Base-by-base conservation (phyloP, 2,113 vertebrate species). In the Anhinga anhinga region DNA sequence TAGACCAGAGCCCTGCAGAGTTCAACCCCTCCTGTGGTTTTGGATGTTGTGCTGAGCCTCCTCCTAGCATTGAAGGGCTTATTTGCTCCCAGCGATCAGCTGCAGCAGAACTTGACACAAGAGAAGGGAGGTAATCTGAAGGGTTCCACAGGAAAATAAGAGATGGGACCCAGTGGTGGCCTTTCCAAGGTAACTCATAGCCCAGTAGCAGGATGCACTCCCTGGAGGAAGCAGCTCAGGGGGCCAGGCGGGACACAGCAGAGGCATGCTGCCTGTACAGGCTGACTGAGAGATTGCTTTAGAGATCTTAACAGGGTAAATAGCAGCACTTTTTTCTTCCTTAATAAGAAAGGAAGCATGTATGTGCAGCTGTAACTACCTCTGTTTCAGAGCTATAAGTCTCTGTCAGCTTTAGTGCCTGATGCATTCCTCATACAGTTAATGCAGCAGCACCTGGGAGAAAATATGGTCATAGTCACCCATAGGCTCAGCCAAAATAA, bases 401-500 rank as follows among this genome's bases (percentile, higher is more conserved):
- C 92, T 94, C 82, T 90, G 86, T 90, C 92, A 93, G 88, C 88
- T 84, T 86, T 72, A 44, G 76, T 86, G 69, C 65, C 30, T 58
- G 55, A 55, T 86, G 83, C 42, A 56, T 94, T 96, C 86, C 77
- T 95, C 53, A 11, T 36, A 22, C 44, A 49, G 56, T 81, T 95
- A 94, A 80, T 93, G 84, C 86, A 83, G 89, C 66, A 76, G 78
- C 76, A 85, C 86, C 89, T 94, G 66, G 81, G 59, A 78, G 89
- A 80, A 95, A 88, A 73, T 73, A 47, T 3, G 65, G 90, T 86
- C 0, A 0, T 91, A 94, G 49, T 92, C 69, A 88, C 86, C 82
- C 82, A n/a, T 34, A 61, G 50, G 69, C 65, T 95, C 76, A 91
- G 40, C 77, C 79, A 88, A 62, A 92, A 85, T 73, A 50, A 95